Percentiles rank a stretch among this genome's conserved stretches.
These are phyloP conservation scores for Phalacrocorax brasilianus DNA, from an alignment of 2,113 vertebrate species.

Conservation along the genomic window DNA sequence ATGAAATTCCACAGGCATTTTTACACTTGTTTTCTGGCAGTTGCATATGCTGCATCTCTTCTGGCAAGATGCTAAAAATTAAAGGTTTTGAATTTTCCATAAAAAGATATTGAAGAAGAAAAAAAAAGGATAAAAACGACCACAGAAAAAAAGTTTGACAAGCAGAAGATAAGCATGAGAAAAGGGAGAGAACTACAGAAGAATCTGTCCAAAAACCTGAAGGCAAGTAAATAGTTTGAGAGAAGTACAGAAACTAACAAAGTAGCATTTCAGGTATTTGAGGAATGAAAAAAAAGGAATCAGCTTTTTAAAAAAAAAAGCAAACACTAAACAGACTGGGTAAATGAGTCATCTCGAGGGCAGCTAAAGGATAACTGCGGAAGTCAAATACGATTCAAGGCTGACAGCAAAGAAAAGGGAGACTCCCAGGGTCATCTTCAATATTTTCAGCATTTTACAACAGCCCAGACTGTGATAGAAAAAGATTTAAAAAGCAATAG, in stretches of 20 bases:
- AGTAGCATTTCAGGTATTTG: background rate
- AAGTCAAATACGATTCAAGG: background rate
- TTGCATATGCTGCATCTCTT: background rate
- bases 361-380: background rate
- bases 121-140: background rate
- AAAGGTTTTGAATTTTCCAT: background rate
- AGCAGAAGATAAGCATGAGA: background rate
- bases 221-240: background rate
- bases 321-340: background rate
- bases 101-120: background rate
- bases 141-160: background rate
- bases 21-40: background rate
- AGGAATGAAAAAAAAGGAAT: background rate
- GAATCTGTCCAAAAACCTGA: background rate
- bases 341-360: background rate
- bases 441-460: background rate
- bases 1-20: background rate
- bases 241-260: background rate
- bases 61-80: background rate
- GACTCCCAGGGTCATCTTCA: background rate
- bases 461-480: rapidly evolving
- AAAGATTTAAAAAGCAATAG: background rate
- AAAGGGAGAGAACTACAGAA: background rate
- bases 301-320: background rate
- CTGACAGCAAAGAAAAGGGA: background rate